Evolutionary conservation across 1,140 invertebrate genomes (phyloP), one percentile per base, ranked within the genome.

Genomic region (Saccostrea echinata): DNA sequence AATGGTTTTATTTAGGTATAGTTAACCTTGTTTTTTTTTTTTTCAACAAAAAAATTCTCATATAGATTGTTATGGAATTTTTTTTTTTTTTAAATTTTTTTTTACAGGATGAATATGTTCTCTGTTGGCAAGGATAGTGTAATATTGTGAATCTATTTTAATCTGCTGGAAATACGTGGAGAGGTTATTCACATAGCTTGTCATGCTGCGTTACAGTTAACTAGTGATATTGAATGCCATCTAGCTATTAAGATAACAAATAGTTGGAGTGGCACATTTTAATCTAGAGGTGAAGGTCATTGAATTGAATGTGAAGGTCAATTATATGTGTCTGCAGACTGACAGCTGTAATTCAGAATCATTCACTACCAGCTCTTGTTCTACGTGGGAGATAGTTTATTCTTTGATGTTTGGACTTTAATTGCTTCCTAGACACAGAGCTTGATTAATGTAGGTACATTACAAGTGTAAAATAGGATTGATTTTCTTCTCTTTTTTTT

Each of bases 241-340:
- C 24, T 27, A 76, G 68, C 68, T 76, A 33, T 76, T 76, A n/a
- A 76, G 68, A 76, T 76, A 76, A 76, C 64, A 30, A 24, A 71
- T 76, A 76, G 68, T 30, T 76, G 68, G 68, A 76, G 68, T 76
- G 68, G 68, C 68, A 76, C 30, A 76, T 76, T 76, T 64, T 76
- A 76, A 33, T 76, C 24, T 33, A 27, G 16, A 76, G 68, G 68
- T 76, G 68, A 76, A 76, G 68, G 68, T 33, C 68, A 16, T 11
- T 1, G 12, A 12, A 33, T 6, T 76, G 68, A 76, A 76, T 11
- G 68, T 76, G 68, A 76, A 76, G 68, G 68, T 33, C 24, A 2
- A 12, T 9, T 76, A 30, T 27, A 12, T 30, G 27, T 76, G 68
- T 76, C 68, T 76, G 68, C 68, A 76, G 27, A 16, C 68, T 16